phyloP scores from a whole-genome alignment of 2,888 invertebrate genomes.

The Drosophila lutescens region DNA sequence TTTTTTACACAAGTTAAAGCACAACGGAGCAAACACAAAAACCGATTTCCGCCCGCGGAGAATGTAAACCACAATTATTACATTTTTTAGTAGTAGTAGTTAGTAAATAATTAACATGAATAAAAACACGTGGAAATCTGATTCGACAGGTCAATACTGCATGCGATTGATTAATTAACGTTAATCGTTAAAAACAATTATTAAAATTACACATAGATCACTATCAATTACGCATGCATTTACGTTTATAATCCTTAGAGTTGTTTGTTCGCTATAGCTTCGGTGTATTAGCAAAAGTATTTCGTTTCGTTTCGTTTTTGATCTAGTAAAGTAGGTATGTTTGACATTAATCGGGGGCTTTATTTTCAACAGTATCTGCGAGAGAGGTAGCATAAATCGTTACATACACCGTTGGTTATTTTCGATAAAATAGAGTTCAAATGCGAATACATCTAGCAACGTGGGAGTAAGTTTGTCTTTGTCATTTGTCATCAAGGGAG shows the following conservation, averaged over 20 bases:
- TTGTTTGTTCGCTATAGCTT: conserved; percentile 25
- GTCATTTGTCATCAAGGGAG: conserved; percentile 29
- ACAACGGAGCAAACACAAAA: conserved; percentile 4
- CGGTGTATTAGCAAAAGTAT: conserved; percentile 27
- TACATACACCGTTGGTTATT: conserved; percentile 55
- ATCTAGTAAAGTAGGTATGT: conserved; percentile 35
- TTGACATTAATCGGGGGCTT: conserved; percentile 15
- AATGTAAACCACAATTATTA: conserved; percentile 13
- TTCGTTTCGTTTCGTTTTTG: conserved; percentile 6
- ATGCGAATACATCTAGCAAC: conserved; percentile 45
- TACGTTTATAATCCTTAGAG: conserved; percentile 21
- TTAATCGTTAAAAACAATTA: conserved; percentile 35
- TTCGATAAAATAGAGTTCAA: conserved; percentile 49
- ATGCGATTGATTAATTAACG: conserved; percentile 21
- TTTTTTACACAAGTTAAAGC: conserved; percentile 18
- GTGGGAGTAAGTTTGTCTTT: conserved; percentile 20
- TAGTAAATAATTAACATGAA: background rate
- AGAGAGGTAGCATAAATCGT: conserved; percentile 69
- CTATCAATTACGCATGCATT: conserved; percentile 59
- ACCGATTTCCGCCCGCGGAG: conserved; percentile 66
- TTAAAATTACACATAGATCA: conserved; percentile 60
- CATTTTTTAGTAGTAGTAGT: background rate
- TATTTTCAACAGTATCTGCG: conserved; percentile 58
- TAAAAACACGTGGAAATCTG: conserved; percentile 5
- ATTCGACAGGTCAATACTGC: conserved; percentile 13